A percentile compares a stretch with the other conserved stretches of the same genome.
Conservation (phyloP, 1,140 invertebrate genomes). For the Drosophila trapezifrons region DNA sequence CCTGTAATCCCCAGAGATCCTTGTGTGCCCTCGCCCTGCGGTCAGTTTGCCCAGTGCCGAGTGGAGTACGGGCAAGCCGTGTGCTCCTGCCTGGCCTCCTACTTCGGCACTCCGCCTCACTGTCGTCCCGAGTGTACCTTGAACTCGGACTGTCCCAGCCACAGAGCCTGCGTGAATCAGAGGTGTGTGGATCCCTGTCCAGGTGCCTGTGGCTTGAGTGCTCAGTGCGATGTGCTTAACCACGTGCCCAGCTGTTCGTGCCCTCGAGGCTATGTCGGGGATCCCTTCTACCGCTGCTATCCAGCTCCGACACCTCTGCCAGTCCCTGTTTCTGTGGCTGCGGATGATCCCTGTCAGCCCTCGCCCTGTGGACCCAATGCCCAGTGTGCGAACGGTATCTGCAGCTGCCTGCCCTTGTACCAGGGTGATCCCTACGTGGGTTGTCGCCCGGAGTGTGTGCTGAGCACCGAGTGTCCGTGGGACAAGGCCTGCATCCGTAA, state of each 20-base stretch:
- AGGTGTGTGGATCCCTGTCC: conserved; percentile 92
- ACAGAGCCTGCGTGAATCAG: conserved; percentile 91
- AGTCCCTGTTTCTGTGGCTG: conserved; percentile 86
- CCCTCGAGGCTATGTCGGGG: conserved; percentile 87
- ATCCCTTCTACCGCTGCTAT: conserved; percentile 87
- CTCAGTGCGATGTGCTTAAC: conserved; percentile 90
- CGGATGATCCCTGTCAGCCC: conserved; percentile 88
- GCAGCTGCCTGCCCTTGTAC: conserved; percentile 87
- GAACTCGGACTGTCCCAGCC: conserved; percentile 89
- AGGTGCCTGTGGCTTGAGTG: conserved; percentile 91
- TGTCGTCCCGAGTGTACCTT: conserved; percentile 90
- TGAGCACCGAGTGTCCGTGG: conserved; percentile 91
- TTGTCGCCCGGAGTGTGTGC: conserved; percentile 92
- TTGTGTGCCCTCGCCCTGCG: conserved; percentile 91
- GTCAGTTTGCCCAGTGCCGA: conserved; percentile 85
- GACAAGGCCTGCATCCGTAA: conserved; percentile 89
- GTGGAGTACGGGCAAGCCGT: conserved; percentile 86
- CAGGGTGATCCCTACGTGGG: conserved; percentile 89
- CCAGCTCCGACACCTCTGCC: conserved; percentile 83
- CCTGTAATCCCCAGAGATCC: conserved; percentile 86
- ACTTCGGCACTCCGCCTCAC: conserved; percentile 89
- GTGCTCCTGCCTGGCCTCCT: conserved; percentile 89
- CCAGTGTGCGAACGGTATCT: conserved; percentile 86
- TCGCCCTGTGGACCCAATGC: conserved; percentile 92
- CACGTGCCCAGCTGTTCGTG: conserved; percentile 91